Conservation (phyloP, 30 jellyfish, hydroid and myxozoan genomes). For the Cassiopea xamachana region DNA sequence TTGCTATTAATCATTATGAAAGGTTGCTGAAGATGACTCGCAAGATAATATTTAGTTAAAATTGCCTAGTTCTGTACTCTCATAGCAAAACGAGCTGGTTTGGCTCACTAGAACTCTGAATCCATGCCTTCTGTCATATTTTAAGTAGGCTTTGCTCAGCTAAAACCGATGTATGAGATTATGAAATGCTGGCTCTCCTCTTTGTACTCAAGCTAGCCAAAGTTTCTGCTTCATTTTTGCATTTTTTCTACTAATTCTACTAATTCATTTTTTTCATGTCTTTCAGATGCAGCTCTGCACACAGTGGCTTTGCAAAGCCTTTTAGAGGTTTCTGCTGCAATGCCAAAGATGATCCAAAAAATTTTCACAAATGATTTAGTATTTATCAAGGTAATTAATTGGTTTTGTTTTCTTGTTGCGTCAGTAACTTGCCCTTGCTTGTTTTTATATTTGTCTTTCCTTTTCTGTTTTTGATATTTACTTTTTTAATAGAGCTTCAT, state of each 20-base stretch:
- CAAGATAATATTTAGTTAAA: too few relatives aligned
- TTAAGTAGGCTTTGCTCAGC: too few relatives aligned
- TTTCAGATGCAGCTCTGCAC: constrained; percentile 61
- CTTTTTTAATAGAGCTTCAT: constrained; percentile 43
- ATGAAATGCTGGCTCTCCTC: too few relatives aligned
- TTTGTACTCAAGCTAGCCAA: too few relatives aligned
- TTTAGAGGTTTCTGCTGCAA: constrained; percentile 74
- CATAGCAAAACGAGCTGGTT: too few relatives aligned
- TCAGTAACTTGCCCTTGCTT: neutral
- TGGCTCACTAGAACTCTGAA: too few relatives aligned
- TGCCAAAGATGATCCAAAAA: constrained; percentile 49
- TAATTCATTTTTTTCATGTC: neutral
- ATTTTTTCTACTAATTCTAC: neutral
- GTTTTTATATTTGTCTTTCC: neutral
- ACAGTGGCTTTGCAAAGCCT: constrained; percentile 61
- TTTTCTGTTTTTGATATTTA: neutral
- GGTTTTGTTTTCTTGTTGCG: neutral
- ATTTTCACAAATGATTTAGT: constrained; percentile 35
- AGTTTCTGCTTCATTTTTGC: neutral
- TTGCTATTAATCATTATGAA: too few relatives aligned
- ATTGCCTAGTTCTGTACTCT: too few relatives aligned
- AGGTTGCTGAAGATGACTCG: too few relatives aligned
- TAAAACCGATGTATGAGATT: too few relatives aligned
- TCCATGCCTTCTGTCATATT: too few relatives aligned
- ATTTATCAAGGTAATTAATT: constrained; percentile 55